Base-by-base conservation (phyloP, 2,797 vertebrate genomes). In the Gymnoscopelus braueri region DNA sequence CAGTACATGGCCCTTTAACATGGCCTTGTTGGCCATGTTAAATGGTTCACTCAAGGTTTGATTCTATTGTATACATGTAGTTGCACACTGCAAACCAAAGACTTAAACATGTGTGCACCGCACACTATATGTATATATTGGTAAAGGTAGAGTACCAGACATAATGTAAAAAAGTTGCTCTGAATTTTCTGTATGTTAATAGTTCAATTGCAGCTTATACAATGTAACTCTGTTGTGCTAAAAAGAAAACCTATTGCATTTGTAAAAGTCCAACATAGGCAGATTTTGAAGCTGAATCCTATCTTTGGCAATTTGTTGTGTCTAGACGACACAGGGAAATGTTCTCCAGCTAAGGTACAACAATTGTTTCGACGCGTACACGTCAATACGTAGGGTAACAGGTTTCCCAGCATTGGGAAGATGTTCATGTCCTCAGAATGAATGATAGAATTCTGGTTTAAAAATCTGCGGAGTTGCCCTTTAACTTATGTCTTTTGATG, bases 71-170 rank as follows among this genome's bases (percentile, higher is more conserved):
- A 62, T 8, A 59, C 57, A 47, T 59, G n/a, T 12, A 77, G 60
- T 61, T 79, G 5, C 71, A 63, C 67, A 62, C 66, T 56, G 69
- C 66, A 77, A 86, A 81, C 85, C 84, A 86, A 88, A 89, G 86
- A 87, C 5, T 49, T 56, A 24, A 11, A 5, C 24, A 26, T 29
- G 54, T 24, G 24, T 15, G n/a, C 51, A 19, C 6, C 4, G 65
- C 67, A 10, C 3, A 5, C 26, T 54, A 39, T 10, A 26, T 15
- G 71, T 56, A 63, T 69, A 48, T 65, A 14, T 12, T 65, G 47
- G 50, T 2, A 77, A n/a, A 55, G 0, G 10, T 72, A 65, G 15
- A 9, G 5, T 79, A 75, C 76, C 82, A 66, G 54, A 84, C 78
- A 52, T 39, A 48, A 5, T 58, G 63, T 65, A 61, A 61, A 52